Evolutionary conservation across 2,113 vertebrate species (phyloP).

Genomic region (Mobula hypostoma): DNA sequence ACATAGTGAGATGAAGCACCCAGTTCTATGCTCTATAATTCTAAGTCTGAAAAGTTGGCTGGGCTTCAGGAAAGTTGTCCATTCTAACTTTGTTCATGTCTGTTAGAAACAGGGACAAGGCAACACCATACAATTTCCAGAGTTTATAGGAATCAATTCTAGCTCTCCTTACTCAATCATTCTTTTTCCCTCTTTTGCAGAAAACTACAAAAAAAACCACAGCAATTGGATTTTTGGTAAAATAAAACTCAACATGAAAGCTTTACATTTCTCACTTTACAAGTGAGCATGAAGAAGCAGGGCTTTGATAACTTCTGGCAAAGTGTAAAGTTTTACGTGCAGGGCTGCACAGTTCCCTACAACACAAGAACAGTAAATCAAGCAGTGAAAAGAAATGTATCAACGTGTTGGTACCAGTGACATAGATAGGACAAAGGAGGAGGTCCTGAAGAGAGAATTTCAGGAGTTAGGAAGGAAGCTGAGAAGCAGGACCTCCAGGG

Average conservation of each 20-base stretch:
- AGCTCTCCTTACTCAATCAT: too few relatives aligned
- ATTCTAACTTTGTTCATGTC: not conserved
- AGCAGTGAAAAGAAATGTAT: not conserved
- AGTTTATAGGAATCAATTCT: not conserved
- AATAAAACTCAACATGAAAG: not conserved
- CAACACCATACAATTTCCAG: not conserved
- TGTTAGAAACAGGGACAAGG: not conserved
- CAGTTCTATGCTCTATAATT: too few relatives aligned
- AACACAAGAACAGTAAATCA: not conserved
- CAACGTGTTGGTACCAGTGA: too few relatives aligned
- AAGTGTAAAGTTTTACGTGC: not conserved
- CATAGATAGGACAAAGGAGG: too few relatives aligned
- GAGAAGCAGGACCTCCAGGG: too few relatives aligned
- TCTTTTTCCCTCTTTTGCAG: not conserved
- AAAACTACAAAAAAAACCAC: not conserved
- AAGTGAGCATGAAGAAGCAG: not conserved
- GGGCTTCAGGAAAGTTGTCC: too few relatives aligned
- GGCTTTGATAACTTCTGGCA: not conserved
- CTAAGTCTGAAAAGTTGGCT: too few relatives aligned
- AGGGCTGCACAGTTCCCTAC: not conserved
- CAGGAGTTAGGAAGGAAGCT: too few relatives aligned
- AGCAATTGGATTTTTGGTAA: not conserved
- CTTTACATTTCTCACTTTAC: not conserved
- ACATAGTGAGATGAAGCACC: too few relatives aligned
- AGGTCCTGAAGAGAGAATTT: too few relatives aligned